Conservation (phyloP, 1,140 invertebrate species). For the Platorchestia sp. region DNA sequence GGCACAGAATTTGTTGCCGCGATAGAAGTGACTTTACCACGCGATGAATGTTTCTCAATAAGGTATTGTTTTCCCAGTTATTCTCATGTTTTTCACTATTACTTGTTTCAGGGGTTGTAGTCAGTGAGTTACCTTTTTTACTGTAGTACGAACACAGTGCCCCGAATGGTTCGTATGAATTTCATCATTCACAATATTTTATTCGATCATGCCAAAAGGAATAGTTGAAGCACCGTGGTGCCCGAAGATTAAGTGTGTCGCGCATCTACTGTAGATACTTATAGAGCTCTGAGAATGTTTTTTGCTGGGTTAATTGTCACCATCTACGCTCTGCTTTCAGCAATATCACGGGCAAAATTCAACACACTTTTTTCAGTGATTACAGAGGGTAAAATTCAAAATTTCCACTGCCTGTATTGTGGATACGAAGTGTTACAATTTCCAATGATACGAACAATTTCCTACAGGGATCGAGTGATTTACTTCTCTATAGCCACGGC, state of each 20-base stretch:
- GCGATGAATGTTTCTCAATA: neutral
- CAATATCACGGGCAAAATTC: too few species aligned
- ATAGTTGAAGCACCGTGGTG: neutral
- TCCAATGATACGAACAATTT: too few species aligned
- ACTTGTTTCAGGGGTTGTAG: neutral
- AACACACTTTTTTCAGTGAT: too few species aligned
- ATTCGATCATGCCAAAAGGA: neutral
- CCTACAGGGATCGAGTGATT: too few species aligned
- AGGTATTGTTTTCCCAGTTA: neutral
- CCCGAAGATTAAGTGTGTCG: neutral
- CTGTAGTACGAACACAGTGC: neutral
- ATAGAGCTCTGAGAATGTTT: too few species aligned
- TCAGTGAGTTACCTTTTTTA: neutral
- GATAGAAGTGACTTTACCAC: neutral
- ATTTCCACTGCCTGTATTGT: too few species aligned
- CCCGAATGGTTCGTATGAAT: neutral
- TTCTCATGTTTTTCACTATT: neutral
- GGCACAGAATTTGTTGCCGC: neutral
- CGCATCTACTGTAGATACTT: too few species aligned
- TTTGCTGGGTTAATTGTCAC: too few species aligned
- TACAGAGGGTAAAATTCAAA: too few species aligned
- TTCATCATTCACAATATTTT: neutral
- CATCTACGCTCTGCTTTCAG: too few species aligned
- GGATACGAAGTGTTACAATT: too few species aligned
- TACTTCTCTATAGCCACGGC: too few species aligned